phyloP scores from a whole-genome alignment of 2,113 vertebrate species.

The Cisticola juncidis region DNA sequence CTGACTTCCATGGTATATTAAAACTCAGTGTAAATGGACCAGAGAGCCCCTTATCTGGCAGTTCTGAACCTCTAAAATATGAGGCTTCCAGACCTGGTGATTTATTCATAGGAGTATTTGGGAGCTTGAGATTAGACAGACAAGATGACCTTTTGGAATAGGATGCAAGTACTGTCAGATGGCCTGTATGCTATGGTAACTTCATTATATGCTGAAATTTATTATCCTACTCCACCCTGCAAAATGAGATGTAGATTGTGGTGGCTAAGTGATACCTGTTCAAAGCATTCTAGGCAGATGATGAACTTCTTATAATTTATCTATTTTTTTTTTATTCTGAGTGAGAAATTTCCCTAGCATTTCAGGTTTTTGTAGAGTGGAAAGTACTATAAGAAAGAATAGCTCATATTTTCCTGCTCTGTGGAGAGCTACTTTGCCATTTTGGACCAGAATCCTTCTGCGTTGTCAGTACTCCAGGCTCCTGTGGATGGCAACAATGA shows the following conservation, averaged over 20 bases:
- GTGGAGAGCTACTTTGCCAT: neutral
- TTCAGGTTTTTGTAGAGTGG: neutral
- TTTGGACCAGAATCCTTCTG: conserved; percentile 32
- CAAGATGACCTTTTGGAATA: neutral
- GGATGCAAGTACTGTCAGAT: neutral
- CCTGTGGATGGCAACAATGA: conserved; percentile 64
- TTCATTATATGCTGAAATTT: conserved; percentile 10
- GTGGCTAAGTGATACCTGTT: neutral
- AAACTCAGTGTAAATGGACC: neutral
- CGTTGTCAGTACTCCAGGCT: conserved; percentile 41
- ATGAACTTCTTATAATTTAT: neutral
- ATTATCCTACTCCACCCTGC: neutral
- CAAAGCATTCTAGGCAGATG: neutral
- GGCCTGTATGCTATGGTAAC: neutral
- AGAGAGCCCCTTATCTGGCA: neutral
- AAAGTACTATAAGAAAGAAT: neutral
- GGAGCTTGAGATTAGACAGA: neutral
- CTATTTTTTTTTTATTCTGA: neutral
- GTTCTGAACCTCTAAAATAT: neutral
- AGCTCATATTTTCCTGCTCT: conserved; percentile 20
- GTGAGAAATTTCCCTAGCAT: neutral
- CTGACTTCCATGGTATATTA: neutral
- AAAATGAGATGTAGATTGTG: neutral
- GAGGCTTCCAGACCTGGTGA: neutral
- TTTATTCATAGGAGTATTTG: neutral